A percentile compares a stretch with the other conserved stretches of the same genome.
These are phyloP conservation scores for Metacarcinus magister DNA, from an alignment of 2,888 invertebrate species.

Conservation along the genomic window DNA sequence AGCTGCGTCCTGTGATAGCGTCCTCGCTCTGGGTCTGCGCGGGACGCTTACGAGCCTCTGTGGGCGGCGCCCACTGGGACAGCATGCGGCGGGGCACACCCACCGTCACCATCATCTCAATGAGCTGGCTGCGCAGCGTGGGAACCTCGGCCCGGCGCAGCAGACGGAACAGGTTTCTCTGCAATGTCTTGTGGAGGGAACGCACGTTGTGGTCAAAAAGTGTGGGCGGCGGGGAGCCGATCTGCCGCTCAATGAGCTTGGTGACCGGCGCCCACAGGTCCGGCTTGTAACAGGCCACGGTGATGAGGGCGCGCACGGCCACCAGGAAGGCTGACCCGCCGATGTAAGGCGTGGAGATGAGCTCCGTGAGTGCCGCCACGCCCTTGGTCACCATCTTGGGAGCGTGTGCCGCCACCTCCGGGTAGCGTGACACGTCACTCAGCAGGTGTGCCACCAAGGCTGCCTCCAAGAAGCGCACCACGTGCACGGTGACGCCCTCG, in stretches of 20 bases:
- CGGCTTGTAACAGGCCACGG: conserved; percentile 80
- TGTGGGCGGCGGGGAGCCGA: conserved; percentile 80
- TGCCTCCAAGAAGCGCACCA: conserved; percentile 81
- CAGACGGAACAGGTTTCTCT: conserved; percentile 80
- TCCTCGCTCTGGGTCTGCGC: conserved; percentile 61
- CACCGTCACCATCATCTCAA: conserved; percentile 82
- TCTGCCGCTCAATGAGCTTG: conserved; percentile 75
- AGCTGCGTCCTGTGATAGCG: conserved; percentile 66
- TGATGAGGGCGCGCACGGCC: conserved; percentile 79
- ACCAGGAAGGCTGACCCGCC: conserved; percentile 81
- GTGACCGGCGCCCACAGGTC: conserved; percentile 79
- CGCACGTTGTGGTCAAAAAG: conserved; percentile 82
- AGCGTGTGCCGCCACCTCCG: conserved; percentile 58
- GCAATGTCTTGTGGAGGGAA: conserved; percentile 81
- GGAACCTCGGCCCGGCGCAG: conserved; percentile 71
- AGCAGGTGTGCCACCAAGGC: conserved; percentile 79
- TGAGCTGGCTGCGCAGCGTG: conserved; percentile 68
- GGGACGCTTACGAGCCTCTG: conserved; percentile 68
- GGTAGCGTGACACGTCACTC: conserved; percentile 68
- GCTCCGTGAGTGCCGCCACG: conserved; percentile 65
- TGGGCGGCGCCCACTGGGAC: conserved; percentile 80
- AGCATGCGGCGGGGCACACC: conserved; percentile 81
- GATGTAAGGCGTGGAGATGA: conserved; percentile 80
- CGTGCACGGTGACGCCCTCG: conserved; percentile 79
- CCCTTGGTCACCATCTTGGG: conserved; percentile 71